Evolutionary conservation across 2,113 vertebrate species (phyloP).

Genomic region (Etheostoma spectabile): DNA sequence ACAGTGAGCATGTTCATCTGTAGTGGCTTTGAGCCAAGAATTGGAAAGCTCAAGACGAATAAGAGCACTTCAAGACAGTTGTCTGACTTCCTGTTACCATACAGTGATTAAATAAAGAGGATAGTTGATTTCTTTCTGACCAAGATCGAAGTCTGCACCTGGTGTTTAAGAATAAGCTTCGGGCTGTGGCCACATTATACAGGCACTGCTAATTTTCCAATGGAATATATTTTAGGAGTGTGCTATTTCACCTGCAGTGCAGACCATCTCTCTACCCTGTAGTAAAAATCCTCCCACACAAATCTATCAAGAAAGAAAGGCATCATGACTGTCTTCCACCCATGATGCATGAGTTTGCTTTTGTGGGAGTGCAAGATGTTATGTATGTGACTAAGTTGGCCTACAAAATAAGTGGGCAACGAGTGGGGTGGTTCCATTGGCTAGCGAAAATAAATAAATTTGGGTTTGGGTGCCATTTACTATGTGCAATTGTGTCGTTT

Average conservation of each 20-base stretch:
- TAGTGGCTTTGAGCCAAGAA: constrained; percentile 33
- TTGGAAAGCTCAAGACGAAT: constrained; percentile 9
- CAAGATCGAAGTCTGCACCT: constrained; percentile 29
- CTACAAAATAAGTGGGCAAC: constrained; percentile 45
- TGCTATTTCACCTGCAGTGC: constrained; percentile 42
- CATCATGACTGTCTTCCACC: constrained; percentile 53
- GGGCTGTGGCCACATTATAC: not conserved
- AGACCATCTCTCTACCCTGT: constrained; percentile 31
- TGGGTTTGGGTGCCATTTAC: not conserved
- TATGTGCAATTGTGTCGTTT: not conserved
- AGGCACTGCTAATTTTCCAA: constrained; percentile 12
- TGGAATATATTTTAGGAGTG: constrained; percentile 4
- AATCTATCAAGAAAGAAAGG: constrained; percentile 52
- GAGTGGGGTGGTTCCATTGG: constrained; percentile 9
- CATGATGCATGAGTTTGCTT: constrained; percentile 47
- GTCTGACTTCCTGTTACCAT: constrained; percentile 17
- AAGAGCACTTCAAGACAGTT: constrained; percentile 27
- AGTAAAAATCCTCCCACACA: constrained; percentile 59
- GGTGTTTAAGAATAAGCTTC: constrained; percentile 4
- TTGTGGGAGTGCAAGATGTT: constrained; percentile 53
- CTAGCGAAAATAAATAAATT: not conserved
- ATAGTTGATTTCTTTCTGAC: constrained; percentile 16
- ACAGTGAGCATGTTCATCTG: constrained; percentile 14
- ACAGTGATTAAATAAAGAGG: constrained; percentile 25
- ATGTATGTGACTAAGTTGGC: constrained; percentile 35